phyloP scores from a whole-genome alignment of 2,113 vertebrate genomes.

The Seriola rivoliana region DNA sequence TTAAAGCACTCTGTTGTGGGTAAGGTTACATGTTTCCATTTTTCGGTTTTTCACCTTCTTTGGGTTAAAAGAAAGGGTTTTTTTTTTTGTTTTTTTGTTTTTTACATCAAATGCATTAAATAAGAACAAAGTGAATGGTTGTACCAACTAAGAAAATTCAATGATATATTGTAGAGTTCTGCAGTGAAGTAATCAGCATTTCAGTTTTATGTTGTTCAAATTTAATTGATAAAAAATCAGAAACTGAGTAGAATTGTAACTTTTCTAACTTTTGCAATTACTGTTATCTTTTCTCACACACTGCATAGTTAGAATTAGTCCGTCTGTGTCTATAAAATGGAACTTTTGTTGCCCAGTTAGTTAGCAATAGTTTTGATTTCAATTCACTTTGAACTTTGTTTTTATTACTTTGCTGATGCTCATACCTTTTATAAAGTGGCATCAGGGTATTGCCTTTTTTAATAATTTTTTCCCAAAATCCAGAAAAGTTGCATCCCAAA shows the following conservation, averaged over 20 bases:
- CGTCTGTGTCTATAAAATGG: neutral
- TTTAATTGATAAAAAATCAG: neutral
- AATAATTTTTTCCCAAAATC: neutral
- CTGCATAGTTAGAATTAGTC: neutral
- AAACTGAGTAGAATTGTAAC: conserved; percentile 5
- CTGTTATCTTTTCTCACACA: conserved; percentile 29
- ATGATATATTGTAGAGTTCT: neutral
- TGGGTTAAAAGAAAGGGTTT: neutral
- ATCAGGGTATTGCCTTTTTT: neutral
- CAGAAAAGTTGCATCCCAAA: neutral
- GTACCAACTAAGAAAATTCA: neutral
- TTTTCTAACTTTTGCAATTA: conserved; percentile 36
- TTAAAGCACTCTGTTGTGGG: neutral
- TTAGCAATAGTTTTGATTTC: neutral
- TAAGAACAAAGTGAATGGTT: neutral
- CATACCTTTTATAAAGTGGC: neutral
- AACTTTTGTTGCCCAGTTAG: neutral
- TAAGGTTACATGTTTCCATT: neutral
- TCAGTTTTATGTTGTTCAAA: conserved; percentile 1
- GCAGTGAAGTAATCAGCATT: conserved; percentile 6
- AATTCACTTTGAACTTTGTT: neutral
- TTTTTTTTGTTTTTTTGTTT: neutral
- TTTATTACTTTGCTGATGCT: neutral
- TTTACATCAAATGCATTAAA: conserved; percentile 4
- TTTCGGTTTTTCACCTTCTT: neutral